Evolutionary conservation across 2,888 invertebrate species (phyloP).

Genomic region (Agrochola circellaris): DNA sequence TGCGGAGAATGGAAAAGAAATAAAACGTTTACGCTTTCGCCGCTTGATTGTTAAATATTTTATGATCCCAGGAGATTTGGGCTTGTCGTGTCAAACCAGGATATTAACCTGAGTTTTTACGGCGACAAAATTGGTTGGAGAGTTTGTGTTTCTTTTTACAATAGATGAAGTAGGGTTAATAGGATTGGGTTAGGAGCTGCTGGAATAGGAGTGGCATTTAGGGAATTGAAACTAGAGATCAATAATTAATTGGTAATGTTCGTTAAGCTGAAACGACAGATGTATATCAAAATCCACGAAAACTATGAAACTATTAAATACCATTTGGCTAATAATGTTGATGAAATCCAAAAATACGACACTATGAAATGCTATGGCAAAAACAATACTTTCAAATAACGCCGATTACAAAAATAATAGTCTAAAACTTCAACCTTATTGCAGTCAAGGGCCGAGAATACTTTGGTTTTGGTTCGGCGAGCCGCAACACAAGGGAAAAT

Average conservation of each 20-base stretch:
- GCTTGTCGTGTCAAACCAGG: constrained; percentile 64
- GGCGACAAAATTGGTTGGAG: constrained; percentile 57
- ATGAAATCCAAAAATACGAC: background rate
- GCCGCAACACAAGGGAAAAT: too few species aligned
- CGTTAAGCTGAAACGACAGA: background rate
- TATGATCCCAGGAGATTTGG: constrained; percentile 74
- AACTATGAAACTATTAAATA: background rate
- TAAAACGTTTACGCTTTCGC: constrained; percentile 76
- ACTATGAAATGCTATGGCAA: background rate
- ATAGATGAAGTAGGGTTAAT: constrained; percentile 15
- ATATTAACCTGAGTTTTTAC: constrained; percentile 66
- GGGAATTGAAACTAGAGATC: background rate
- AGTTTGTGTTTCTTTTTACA: constrained; percentile 44
- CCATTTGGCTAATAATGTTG: background rate
- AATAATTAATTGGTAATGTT: background rate
- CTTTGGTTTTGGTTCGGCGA: too few species aligned
- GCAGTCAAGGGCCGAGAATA: too few species aligned
- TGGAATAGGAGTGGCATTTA: constrained; percentile 1
- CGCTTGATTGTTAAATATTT: constrained; percentile 80
- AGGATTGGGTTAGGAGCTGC: background rate
- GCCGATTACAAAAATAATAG: background rate
- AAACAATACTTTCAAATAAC: background rate
- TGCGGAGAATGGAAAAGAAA: constrained; percentile 75
- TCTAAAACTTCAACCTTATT: too few species aligned
- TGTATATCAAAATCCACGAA: background rate